A percentile compares a stretch with the other conserved stretches of the same genome.
phyloP scores from a whole-genome alignment of 2,888 invertebrate genomes.

The Eupithecia subumbrata region DNA sequence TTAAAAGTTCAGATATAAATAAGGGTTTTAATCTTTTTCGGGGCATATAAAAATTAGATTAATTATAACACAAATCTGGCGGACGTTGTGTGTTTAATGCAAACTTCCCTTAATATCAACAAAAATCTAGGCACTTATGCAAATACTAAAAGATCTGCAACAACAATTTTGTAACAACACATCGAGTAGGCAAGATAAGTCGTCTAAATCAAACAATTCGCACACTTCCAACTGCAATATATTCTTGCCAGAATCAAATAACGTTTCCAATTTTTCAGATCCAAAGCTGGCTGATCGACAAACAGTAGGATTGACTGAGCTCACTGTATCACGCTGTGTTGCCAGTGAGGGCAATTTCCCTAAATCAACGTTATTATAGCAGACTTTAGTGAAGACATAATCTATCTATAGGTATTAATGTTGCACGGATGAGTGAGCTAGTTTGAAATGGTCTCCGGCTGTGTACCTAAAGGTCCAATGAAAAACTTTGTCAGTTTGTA shows the following conservation, averaged over 20 bases:
- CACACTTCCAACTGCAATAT: slow-evolving; percentile 44
- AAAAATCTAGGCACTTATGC: neutral
- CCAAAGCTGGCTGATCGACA: slow-evolving; percentile 69
- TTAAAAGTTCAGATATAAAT: neutral
- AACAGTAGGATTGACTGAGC: slow-evolving; percentile 72
- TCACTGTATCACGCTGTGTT: slow-evolving; percentile 42
- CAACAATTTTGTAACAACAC: neutral
- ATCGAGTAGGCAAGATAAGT: slow-evolving; percentile 34
- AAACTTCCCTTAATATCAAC: neutral
- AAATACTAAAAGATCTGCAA: neutral
- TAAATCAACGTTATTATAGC: neutral
- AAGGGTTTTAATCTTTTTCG: neutral
- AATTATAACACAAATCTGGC: neutral
- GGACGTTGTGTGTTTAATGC: neutral
- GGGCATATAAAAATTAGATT: neutral
- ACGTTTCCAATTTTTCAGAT: slow-evolving; percentile 69
- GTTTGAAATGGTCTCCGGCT: neutral
- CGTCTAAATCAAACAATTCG: slow-evolving; percentile 18
- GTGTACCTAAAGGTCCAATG: neutral
- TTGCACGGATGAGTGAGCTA: neutral
- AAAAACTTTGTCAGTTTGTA: neutral
- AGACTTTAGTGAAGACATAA: neutral
- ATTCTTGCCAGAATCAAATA: slow-evolving; percentile 55
- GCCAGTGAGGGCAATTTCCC: slow-evolving; percentile 27
- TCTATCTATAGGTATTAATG: neutral